These are phyloP conservation scores for Eilema sororculum DNA, from an alignment of 2,888 invertebrate genomes.

Conservation along the genomic window DNA sequence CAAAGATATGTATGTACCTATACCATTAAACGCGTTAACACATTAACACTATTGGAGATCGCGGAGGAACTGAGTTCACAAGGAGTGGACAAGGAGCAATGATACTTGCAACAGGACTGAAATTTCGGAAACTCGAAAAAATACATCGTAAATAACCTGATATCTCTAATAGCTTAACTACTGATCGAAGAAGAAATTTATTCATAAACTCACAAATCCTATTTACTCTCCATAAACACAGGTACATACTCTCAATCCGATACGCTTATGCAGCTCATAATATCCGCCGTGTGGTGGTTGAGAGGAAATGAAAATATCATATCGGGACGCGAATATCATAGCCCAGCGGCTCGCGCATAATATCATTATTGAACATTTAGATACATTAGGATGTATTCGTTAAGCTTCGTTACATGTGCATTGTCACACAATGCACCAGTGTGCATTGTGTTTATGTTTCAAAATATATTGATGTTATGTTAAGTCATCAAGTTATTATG, in stretches of 20 bases:
- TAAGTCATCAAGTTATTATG: background rate
- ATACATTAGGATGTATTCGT: slow-evolving; percentile 45
- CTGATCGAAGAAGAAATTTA: too few relatives aligned
- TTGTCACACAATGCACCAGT: too few relatives aligned
- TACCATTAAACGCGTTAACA: too few relatives aligned
- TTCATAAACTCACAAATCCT: background rate
- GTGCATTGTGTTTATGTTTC: background rate
- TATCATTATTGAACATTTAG: slow-evolving; percentile 46
- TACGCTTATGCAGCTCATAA: slow-evolving; percentile 67
- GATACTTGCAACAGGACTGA: too few relatives aligned
- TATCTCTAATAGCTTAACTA: too few relatives aligned
- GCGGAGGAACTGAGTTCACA: too few relatives aligned
- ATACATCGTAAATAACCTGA: too few relatives aligned
- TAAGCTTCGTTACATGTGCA: slow-evolving; percentile 26
- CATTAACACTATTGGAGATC: too few relatives aligned
- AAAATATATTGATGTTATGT: background rate
- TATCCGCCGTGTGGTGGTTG: slow-evolving; percentile 68
- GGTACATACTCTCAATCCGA: slow-evolving; percentile 13
- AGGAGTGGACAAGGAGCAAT: too few relatives aligned
- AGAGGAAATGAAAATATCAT: slow-evolving; percentile 68
- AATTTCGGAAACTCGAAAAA: too few relatives aligned
- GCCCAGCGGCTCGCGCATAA: slow-evolving; percentile 42
- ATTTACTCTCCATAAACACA: slow-evolving; percentile 6
- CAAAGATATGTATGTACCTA: too few relatives aligned
- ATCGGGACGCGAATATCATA: slow-evolving; percentile 36